These are phyloP conservation scores for Mythimna ferrago DNA, from an alignment of 2,888 invertebrate genomes.

Conservation along the genomic window DNA sequence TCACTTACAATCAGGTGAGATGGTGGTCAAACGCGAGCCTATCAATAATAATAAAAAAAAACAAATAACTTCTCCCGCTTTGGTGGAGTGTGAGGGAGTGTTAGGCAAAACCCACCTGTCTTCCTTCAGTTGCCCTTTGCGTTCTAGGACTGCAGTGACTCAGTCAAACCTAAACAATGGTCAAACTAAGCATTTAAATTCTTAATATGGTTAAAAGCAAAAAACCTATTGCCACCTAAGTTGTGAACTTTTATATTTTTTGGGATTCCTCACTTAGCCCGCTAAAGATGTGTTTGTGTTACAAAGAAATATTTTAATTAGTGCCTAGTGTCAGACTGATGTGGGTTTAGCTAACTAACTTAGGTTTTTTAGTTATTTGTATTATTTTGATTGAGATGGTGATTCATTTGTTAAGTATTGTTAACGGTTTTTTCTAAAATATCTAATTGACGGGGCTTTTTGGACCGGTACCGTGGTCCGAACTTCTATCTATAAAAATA, in stretches of 20 bases:
- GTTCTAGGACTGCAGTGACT: too few relatives aligned
- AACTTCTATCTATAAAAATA: too few relatives aligned
- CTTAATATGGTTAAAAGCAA: constrained; percentile 48
- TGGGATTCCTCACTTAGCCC: constrained; percentile 60
- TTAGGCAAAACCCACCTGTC: too few relatives aligned
- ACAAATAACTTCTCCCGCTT: too few relatives aligned
- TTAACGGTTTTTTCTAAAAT: neutral
- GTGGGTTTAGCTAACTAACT: constrained; percentile 61
- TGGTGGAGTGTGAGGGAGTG: too few relatives aligned
- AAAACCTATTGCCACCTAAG: constrained; percentile 63
- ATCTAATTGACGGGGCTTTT: neutral
- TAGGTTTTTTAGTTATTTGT: constrained; percentile 47
- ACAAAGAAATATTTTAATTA: constrained; percentile 68
- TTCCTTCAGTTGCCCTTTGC: too few relatives aligned
- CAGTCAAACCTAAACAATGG: neutral
- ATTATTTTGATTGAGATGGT: constrained; percentile 40
- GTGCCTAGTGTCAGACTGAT: constrained; percentile 65
- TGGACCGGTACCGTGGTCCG: too few relatives aligned
- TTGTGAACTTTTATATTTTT: constrained; percentile 58
- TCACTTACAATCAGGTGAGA: too few relatives aligned
- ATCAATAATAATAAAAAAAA: too few relatives aligned
- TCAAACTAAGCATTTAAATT: constrained; percentile 28
- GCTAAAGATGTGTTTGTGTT: constrained; percentile 45
- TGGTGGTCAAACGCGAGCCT: too few relatives aligned
- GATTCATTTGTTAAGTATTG: constrained; percentile 46